Conservation (phyloP, 2,888 invertebrate genomes). For the Melanchra persicariae region DNA sequence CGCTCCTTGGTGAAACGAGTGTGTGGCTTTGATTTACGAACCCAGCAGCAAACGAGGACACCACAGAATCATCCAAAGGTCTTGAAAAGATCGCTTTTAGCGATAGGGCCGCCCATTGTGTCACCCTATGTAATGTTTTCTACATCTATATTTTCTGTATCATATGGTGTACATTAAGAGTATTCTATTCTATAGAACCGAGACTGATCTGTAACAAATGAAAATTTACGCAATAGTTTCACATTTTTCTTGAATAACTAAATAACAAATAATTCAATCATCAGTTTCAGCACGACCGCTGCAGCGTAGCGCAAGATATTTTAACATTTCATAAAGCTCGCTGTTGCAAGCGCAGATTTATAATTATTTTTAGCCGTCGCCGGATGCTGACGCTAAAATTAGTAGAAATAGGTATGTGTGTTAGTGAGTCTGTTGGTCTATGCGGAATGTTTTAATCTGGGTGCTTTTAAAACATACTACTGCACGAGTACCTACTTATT, state of each 20-base stretch:
- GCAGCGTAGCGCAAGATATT: constrained; percentile 43
- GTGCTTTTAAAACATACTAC: constrained; percentile 22
- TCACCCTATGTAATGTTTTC: no score
- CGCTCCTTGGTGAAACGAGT: no score
- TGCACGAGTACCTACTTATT: background rate
- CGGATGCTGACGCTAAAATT: constrained; percentile 64
- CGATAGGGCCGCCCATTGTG: no score
- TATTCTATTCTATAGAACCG: no score
- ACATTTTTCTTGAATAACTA: constrained; percentile 8
- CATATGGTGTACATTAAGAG: no score
- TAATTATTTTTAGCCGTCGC: constrained; percentile 68
- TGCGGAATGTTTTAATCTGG: constrained; percentile 48
- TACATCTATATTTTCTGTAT: no score
- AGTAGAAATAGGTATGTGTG: constrained; percentile 62
- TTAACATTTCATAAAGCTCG: constrained; percentile 51
- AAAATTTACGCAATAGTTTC: background rate
- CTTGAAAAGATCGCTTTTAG: no score
- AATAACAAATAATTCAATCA: constrained; percentile 27
- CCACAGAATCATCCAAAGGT: no score
- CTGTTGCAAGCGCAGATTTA: constrained; percentile 65
- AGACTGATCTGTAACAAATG: background rate
- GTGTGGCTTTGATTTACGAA: no score
- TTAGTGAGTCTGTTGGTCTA: constrained; percentile 62
- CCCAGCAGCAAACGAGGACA: no score
- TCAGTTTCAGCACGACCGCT: constrained; percentile 14